These are phyloP conservation scores for Calliphora vicina DNA, from an alignment of 1,140 invertebrate genomes.

Conservation along the genomic window DNA sequence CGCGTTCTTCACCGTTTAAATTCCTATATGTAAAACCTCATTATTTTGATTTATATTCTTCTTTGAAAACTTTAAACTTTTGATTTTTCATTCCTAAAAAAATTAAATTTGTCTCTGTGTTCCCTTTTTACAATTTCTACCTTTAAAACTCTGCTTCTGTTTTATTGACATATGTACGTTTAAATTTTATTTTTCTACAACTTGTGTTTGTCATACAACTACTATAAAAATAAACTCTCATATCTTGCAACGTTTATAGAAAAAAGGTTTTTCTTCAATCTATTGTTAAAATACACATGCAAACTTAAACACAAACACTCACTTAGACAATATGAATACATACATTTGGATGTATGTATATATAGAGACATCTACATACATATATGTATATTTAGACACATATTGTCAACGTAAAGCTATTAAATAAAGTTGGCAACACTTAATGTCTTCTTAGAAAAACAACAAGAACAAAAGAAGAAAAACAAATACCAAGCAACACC, in stretches of 20 bases:
- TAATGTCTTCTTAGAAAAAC: constrained; percentile 45
- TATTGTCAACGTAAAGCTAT: constrained; percentile 60
- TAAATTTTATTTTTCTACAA: too few species aligned
- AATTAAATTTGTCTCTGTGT: too few species aligned
- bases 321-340: too few species aligned
- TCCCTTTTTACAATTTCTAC: too few species aligned
- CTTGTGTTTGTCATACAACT: not conserved
- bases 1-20: too few species aligned
- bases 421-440: constrained; percentile 63
- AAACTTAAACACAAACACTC: not conserved
- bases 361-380: not conserved
- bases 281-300: not conserved
- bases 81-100: too few species aligned
- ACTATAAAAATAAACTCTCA: not conserved
- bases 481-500: constrained; percentile 1
- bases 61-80: too few species aligned
- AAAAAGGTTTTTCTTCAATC: not conserved
- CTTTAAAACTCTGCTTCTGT: too few species aligned
- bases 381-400: not conserved
- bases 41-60: too few species aligned
- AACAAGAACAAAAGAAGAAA: not conserved
- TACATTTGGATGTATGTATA: too few species aligned
- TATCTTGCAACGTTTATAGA: not conserved
- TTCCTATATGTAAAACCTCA: too few species aligned
- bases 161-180: too few species aligned